Evolutionary conservation across 2,113 vertebrate genomes (phyloP).

Genomic region (Daboia siamensis): DNA sequence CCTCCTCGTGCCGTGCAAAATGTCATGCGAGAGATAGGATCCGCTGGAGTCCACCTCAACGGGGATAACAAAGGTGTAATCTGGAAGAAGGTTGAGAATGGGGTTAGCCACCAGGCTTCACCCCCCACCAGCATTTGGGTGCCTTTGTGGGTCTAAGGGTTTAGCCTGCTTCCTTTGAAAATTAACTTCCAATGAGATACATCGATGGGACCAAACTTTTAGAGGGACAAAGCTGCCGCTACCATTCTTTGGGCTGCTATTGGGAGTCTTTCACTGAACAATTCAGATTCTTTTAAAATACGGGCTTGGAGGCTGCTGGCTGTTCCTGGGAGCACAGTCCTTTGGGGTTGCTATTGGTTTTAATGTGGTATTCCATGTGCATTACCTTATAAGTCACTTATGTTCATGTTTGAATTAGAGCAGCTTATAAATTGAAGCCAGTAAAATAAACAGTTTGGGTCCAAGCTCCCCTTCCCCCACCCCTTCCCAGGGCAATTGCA

Average conservation of each 20-base stretch:
- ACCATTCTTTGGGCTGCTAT: not conserved
- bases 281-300: slow-evolving; percentile 1
- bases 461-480: not conserved
- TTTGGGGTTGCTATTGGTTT: not conserved
- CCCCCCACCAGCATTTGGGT: too few relatives aligned
- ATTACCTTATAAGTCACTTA: not conserved
- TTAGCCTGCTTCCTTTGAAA: not conserved
- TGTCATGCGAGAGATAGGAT: slow-evolving; percentile 81
- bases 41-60: slow-evolving; percentile 87
- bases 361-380: not conserved
- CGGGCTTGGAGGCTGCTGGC: not conserved
- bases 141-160: not conserved
- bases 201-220: not conserved
- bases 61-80: slow-evolving; percentile 90
- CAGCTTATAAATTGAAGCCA: not conserved
- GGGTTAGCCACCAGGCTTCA: slow-evolving; percentile 30
- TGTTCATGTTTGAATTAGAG: not conserved
- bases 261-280: slow-evolving; percentile 5
- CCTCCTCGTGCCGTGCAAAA: slow-evolving; percentile 77
- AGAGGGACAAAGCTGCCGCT: not conserved
- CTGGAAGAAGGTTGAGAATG: slow-evolving; percentile 68
- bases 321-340: not conserved
- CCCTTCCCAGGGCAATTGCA: not conserved
- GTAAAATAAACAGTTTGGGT: not conserved
- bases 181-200: not conserved